Base-by-base conservation (phyloP, 2,797 vertebrate species). In the Agapornis canus region DNA sequence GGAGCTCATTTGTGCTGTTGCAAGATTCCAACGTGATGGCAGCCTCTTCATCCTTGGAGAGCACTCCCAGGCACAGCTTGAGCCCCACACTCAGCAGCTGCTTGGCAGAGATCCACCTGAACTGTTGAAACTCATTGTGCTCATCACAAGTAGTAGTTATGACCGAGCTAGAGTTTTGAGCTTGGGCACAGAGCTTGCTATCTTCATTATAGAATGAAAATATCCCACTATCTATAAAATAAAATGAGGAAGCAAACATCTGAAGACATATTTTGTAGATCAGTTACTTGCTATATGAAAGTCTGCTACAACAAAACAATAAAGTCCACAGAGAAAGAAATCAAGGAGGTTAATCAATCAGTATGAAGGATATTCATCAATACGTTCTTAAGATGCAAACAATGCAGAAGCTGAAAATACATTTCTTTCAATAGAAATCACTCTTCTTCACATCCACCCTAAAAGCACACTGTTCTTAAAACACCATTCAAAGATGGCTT, bases 161-260 rank as follows among this genome's bases (percentile, higher is more conserved):
- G 16, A 99, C 45, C 0, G 97, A 96, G 25, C 82, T 97, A 27
- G 98, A 90, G 35, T 91, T 98, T 17, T 98, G 75, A 65, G 96
- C 98, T 78, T 96, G 97, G 35, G 99, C 95, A 5, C 99, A 99
- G 91, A 98, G 98, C 82, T 98, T 98, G 97, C 98, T 98, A 4
- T 98, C 97, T 94, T 98, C 98, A 72, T 99, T 99, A 85, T 98
- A 99, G 95, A 99, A 99, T 57, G 98, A 97, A 98, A 99, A 99
- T 75, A 97, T 97, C 71, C 97, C 93, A 0, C 63, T 97, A 59
- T 98, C 99, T 99, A 92, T 57, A 85, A 86, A 90, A 89, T 5
- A 35, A 84, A 95, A 72, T 19, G 14, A 61, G 63, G 83, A 78
- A 5, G 23, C 5, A 80, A 89, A 54, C 29, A 49, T 39, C 45